Evolutionary conservation across 2,888 invertebrate species (phyloP), one percentile per base, ranked within the genome.

Genomic region (Pristionchus japonicus): DNA sequence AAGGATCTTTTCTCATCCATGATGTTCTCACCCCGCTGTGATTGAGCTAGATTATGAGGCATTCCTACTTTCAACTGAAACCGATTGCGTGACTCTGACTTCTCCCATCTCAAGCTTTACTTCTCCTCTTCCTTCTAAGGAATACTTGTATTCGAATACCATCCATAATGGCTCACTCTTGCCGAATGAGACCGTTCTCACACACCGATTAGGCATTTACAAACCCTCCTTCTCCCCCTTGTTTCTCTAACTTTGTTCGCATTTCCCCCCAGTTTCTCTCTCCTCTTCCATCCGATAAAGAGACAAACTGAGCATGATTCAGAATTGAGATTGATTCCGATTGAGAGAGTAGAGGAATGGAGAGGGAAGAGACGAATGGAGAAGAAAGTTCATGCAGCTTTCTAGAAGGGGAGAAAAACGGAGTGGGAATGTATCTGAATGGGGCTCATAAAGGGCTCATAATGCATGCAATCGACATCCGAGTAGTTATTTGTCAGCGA

Each of bases 281-380:
- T 23, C 70, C 70, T 64, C 20, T 40, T 74, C 70, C 40, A 74
- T 40, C 43, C 77, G 77, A 77, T 77, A 77, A 77, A 77, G 77
- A 77, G 77, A 77, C 43, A 77, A 77, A 77, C 77, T 77, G 77
- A 40, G 77, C 77, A n/a, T 77, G 77, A 77, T 27, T 77, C 77
- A 77, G 77, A 40, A 77, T 40, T 43, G 77, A 43, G 74, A 74
- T 74, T 74, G 74, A 74, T 74, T 74, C 40, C 74, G 40, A 70
- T 17, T 3, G 31, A 70, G 37, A 74, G 3, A 74, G n/a, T n/a
- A 23, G 7, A 40, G 40, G 20, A 23, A 74, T 27, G 7, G 40
- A 11, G 40, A 20, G 27, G 74, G 40, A 40, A 20, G 74, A 74
- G 40, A 40, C 3, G 37, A 40, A 74, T 6, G 15, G 74, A 74